Base-by-base conservation (phyloP, 1,140 invertebrate species). In the Oscheius sp. region DNA sequence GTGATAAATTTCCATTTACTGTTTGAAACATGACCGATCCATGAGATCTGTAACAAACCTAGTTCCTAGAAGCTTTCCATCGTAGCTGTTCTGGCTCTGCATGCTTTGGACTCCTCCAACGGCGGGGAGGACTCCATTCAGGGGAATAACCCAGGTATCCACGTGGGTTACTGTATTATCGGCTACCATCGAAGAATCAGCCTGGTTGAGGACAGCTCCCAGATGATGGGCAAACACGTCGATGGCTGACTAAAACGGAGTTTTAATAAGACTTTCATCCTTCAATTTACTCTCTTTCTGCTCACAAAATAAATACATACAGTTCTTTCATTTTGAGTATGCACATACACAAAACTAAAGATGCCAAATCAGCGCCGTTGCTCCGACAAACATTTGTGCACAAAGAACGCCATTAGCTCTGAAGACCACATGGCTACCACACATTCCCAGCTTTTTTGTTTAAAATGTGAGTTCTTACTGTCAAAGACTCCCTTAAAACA, bases 171-270 rank as follows among this genome's bases (percentile, higher is more conserved):
- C 68, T 15, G 80, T 82, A 55, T 79, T 78, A 32, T 68, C 42
- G n/a, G 83, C 46, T 49, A 80, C 79, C n/a, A 81, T 67, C 58
- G 75, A 38, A 10, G 10, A 42, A 23, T 62, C 66, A 35, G 49
- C 38, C 35, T 75, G 35, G 61, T 78, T 70, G 52, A 80, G 74
- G 29, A 79, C 75, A 34, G 79, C 74, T n/a, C 79, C 79, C 59
- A 80, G 59, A 71, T 82, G 77, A 64, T 80, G 74, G 46, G 78
- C 79, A 45, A 82, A 77, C 2, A 80, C 72, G 42, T 78, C 78
- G 49, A 80, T 82, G 36, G 79, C 80, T 1, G 63, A 78, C 79
- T 80, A 55, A 49, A 78, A 52, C 29, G 2, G 38, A n/a, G 38
- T 42, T 10, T 10, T 42, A 42, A 42, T 10, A 42, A 42, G 38